Conservation (phyloP, 2,797 vertebrate species). For the Dendrocincla tyrannina region DNA sequence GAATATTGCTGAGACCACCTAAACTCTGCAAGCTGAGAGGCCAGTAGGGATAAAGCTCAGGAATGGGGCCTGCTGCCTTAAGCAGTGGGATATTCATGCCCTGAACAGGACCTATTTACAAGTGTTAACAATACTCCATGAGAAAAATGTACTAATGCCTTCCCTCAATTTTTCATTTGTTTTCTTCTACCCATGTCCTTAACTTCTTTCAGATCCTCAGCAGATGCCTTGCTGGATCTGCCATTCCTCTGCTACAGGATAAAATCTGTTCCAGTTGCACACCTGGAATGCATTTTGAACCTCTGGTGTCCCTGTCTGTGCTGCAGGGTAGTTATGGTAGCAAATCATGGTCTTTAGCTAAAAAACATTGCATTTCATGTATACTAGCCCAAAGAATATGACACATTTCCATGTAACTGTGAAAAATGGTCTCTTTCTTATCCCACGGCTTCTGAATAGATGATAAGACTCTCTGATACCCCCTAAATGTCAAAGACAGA, state of each 20-base stretch:
- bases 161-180: not conserved
- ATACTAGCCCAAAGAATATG: not conserved
- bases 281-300: not conserved
- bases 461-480: not conserved
- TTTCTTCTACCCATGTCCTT: not conserved
- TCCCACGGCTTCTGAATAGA: not conserved
- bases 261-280: not conserved
- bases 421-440: not conserved
- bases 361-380: not conserved
- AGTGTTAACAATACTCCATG: not conserved
- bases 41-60: not conserved
- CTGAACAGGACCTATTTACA: not conserved
- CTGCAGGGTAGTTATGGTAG: not conserved
- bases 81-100: not conserved
- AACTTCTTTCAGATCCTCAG: not conserved
- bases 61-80: not conserved
- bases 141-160: not conserved
- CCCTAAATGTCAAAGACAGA: not conserved
- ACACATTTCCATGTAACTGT: not conserved
- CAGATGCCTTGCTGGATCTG: not conserved
- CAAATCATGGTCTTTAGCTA: not conserved
- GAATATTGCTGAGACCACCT: not conserved
- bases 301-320: not conserved
- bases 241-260: not conserved
- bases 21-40: not conserved